Base-by-base conservation (phyloP, 2,113 vertebrate genomes). In the Hippocampus zosterae region DNA sequence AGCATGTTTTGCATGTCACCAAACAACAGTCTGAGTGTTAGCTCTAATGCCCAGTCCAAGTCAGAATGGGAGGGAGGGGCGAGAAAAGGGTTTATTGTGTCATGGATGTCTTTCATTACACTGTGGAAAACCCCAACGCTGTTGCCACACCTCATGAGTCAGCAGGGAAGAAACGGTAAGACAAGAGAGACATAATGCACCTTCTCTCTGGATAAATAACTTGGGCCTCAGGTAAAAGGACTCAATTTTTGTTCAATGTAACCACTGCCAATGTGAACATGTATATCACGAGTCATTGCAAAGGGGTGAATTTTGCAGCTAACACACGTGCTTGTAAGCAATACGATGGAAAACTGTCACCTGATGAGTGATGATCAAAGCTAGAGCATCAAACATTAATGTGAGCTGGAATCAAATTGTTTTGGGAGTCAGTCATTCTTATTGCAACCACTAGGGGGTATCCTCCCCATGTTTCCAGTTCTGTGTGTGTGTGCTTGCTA, bases 101-200 rank as follows among this genome's bases (percentile, higher is more conserved):
- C 21, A 62, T 61, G 3, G 5, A 74, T 74, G 59, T 81, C 81
- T 85, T 76, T 70, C 29, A 23, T 83, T 82, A 67, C 79, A 70
- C 72, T 84, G 87, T 84, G 88, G 85, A 90, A 90, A 89, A 81
- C 77, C 87, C 85, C 82, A 11, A 68, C 75, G 55, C 64, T 37
- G 61, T 68, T 46, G 42, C 77, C 81, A 84, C 77, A 79, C 81
- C 73, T 57, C 57, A 59, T 87, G 86, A 87, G 84, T 89, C 85
- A 88, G 81, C 70, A 72, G 70, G 60, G 67, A 68, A 73, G 52
- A 67, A 73, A 72, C 37, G 74, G 63, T 50, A 13, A 33, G 79
- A 66, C 64, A 81, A 50, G 5, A 55, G 67, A 78, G 46, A 64
- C 68, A 16, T 27, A 9, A 44, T 13, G n/a, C 12, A 12, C 19